Conservation (phyloP, 2,113 vertebrate species). For the Mustela lutreola region DNA sequence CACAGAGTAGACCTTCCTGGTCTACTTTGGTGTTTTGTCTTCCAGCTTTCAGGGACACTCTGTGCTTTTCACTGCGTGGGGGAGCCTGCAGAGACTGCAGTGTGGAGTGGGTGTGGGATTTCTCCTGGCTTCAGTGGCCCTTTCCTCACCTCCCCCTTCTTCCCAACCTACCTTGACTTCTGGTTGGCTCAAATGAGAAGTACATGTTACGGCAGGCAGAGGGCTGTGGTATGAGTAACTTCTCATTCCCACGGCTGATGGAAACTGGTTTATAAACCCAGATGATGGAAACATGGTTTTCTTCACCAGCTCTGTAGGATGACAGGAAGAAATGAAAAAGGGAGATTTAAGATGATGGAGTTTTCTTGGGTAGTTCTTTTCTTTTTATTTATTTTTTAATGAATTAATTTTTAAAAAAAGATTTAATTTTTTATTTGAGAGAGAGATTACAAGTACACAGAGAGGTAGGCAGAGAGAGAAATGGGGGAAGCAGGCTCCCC, state of each 20-base stretch:
- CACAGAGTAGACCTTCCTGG: background rate
- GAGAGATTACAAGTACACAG: too few species aligned
- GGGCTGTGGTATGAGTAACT: background rate
- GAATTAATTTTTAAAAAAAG: too few species aligned
- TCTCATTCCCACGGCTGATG: background rate
- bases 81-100: background rate
- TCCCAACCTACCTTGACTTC: background rate
- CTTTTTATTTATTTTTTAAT: too few species aligned
- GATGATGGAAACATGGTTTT: background rate
- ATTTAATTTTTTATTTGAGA: too few species aligned
- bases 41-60: background rate
- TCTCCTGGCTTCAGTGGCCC: background rate
- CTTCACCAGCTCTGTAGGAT: background rate
- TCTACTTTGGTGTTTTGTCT: background rate
- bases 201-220: background rate
- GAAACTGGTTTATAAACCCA: background rate
- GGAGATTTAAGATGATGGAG: conserved; percentile 38
- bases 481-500: too few species aligned
- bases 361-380: background rate
- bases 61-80: background rate
- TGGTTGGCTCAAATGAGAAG: conserved; percentile 15
- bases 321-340: conserved; percentile 28
- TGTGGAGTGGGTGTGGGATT: background rate
- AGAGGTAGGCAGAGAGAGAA: too few species aligned
- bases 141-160: conserved; percentile 38